phyloP scores from a whole-genome alignment of 2,113 vertebrate species.

The Microtus montanus region DNA sequence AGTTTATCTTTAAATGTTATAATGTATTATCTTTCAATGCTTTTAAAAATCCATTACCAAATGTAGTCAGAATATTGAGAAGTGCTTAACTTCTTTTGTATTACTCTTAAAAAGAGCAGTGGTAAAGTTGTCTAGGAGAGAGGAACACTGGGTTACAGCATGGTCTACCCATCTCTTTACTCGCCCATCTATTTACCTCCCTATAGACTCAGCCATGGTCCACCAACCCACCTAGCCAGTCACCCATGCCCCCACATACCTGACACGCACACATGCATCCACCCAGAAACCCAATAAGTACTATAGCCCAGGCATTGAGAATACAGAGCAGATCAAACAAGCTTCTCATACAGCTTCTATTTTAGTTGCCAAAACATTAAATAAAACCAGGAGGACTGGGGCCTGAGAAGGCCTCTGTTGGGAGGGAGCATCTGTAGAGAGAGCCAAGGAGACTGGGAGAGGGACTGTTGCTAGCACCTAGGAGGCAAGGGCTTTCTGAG shows the following conservation, averaged over 20 bases:
- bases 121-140: background rate
- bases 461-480: background rate
- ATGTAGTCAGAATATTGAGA: background rate
- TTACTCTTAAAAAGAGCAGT: background rate
- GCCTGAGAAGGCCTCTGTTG: background rate
- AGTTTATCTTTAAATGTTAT: background rate
- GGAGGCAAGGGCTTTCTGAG: background rate
- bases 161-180: background rate
- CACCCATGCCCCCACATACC: background rate
- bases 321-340: background rate
- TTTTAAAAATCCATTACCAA: slow-evolving; percentile 6
- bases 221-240: background rate
- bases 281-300: background rate
- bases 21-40: background rate
- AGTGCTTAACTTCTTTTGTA: slow-evolving; percentile 5
- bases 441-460: background rate
- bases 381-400: background rate
- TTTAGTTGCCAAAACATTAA: background rate
- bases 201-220: too few relatives aligned
- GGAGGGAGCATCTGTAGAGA: background rate
- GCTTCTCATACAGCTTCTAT: background rate
- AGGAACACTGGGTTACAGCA: background rate
- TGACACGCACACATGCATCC: background rate
- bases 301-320: background rate
- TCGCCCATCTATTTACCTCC: background rate